These are phyloP conservation scores for Vireo griseus DNA, from an alignment of 2,797 vertebrate genomes.

Conservation along the genomic window DNA sequence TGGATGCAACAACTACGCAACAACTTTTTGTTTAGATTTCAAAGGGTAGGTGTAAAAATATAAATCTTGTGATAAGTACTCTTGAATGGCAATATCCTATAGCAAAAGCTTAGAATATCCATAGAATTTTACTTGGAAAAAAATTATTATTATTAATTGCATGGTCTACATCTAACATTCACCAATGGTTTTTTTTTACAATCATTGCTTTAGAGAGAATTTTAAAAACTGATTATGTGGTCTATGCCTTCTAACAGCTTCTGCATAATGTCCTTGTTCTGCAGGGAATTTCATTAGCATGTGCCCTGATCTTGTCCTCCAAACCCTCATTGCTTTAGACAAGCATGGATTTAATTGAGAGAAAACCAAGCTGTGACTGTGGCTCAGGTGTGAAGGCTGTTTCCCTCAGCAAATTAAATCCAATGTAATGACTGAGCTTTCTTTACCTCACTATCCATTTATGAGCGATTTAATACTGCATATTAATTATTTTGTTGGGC, in stretches of 20 bases:
- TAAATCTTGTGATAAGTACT: neutral
- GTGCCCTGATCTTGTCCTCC: slow-evolving; percentile 67
- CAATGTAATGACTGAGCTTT: slow-evolving; percentile 60
- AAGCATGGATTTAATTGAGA: slow-evolving; percentile 73
- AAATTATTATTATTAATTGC: neutral
- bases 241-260: slow-evolving; percentile 40
- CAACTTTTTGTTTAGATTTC: neutral
- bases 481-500: slow-evolving; percentile 66
- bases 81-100: neutral
- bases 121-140: neutral
- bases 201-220: slow-evolving; percentile 42
- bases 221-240: slow-evolving; percentile 53
- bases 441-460: slow-evolving; percentile 50
- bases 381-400: slow-evolving; percentile 71
- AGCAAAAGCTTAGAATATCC: neutral
- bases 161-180: neutral
- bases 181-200: neutral
- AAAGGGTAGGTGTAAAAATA: neutral
- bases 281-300: slow-evolving; percentile 68
- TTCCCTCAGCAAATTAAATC: slow-evolving; percentile 72
- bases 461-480: slow-evolving; percentile 65
- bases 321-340: slow-evolving; percentile 68
- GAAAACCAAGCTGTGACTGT: slow-evolving; percentile 66
- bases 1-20: neutral
- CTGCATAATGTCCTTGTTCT: slow-evolving; percentile 60